Evolutionary conservation across 2,113 vertebrate species (phyloP).

Genomic region (Pseudorhombus dupliciocellatus): DNA sequence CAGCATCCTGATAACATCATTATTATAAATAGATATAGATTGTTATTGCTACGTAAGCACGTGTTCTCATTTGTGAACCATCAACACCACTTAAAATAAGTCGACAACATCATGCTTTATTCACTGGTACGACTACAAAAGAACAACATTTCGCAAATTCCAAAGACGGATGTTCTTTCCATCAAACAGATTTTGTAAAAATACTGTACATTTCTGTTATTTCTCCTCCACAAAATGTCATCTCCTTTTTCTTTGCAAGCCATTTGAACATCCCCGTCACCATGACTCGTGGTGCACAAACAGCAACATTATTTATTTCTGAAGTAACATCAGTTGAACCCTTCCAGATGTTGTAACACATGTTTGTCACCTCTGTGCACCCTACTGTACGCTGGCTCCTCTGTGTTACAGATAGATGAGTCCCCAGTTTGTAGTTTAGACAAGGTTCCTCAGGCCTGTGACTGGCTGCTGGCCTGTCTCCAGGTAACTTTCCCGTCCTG

Average conservation of each 20-base stretch:
- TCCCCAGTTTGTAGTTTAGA: constrained; percentile 82
- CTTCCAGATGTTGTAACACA: constrained; percentile 39
- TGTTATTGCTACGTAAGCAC: background rate
- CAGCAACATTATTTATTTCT: constrained; percentile 4
- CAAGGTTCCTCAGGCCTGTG: constrained; percentile 78
- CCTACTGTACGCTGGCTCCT: constrained; percentile 74
- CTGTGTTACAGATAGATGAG: constrained; percentile 82
- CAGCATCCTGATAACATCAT: background rate
- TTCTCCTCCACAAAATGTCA: background rate
- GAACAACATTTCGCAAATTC: too few species aligned
- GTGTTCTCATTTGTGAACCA: background rate
- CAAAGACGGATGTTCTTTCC: background rate
- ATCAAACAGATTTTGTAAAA: too few species aligned
- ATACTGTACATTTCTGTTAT: background rate
- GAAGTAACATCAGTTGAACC: constrained; percentile 24
- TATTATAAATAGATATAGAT: background rate
- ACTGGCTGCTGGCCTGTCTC: constrained; percentile 85
- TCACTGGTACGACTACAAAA: too few species aligned
- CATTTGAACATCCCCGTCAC: background rate
- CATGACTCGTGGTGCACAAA: background rate
- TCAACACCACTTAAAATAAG: background rate
- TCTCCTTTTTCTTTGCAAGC: background rate
- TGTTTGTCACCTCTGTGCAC: constrained; percentile 63
- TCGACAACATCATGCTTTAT: background rate
- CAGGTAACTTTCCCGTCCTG: constrained; percentile 77